Evolutionary conservation across 1,140 invertebrate species (phyloP).

Genomic region (Rhizoglyphus robini): DNA sequence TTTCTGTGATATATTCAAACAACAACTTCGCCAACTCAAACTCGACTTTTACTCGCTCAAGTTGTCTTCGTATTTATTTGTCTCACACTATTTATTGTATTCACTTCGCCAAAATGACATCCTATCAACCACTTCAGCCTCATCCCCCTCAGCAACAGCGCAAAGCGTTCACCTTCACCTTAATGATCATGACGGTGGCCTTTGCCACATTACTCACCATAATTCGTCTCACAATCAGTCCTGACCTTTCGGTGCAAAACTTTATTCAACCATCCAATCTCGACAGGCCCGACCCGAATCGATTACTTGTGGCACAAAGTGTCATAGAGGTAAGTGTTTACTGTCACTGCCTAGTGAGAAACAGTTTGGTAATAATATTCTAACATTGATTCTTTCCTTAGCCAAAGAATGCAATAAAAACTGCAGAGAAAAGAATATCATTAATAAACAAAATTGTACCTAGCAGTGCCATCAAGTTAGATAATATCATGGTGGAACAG

Average conservation of each 20-base stretch:
- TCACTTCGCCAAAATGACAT: conserved; percentile 5
- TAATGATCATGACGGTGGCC: conserved; percentile 1
- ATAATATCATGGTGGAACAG: neutral
- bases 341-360: too few species aligned
- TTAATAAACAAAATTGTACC: too few species aligned
- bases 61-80: too few species aligned
- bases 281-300: neutral
- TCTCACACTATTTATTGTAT: too few species aligned
- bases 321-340: neutral
- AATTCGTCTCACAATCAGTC: conserved; percentile 1
- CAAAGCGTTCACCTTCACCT: conserved; percentile 1
- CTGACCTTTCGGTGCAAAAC: neutral
- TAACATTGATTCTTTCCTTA: neutral
- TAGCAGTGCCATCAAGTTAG: too few species aligned
- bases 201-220: conserved; percentile 10
- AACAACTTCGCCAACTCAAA: too few species aligned
- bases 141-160: neutral
- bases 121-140: neutral
- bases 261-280: neutral
- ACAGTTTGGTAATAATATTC: neutral
- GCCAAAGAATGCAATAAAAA: too few species aligned
- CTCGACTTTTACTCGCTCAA: too few species aligned
- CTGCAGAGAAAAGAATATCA: too few species aligned
- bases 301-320: neutral
- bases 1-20: too few species aligned